Evolutionary conservation across 2,113 vertebrate species (phyloP), one percentile per base, ranked within the genome.

Genomic region (Athene noctua): DNA sequence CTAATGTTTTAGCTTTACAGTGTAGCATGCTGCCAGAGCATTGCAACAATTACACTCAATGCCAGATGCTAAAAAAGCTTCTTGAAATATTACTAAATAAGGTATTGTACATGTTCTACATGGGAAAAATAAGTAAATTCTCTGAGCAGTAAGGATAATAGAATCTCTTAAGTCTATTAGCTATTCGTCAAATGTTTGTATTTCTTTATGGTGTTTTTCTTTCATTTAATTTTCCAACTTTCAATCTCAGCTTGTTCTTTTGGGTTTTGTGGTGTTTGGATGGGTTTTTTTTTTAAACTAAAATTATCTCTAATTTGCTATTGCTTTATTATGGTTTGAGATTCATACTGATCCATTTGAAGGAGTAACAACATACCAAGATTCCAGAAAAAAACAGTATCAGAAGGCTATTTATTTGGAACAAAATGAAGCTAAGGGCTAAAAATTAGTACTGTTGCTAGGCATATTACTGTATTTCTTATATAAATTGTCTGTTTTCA

Each of bases 61-160:
- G 74, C 94, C 92, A 96, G 54, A 94, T 91, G 73, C 91, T 93
- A 71, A 86, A 95, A 96, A 95, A 78, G 55, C 59, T 84, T 65
- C 83, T 85, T 94, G 77, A 95, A 94, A 87, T 96, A 89, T 91
- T 92, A 94, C 94, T 94, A 96, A 96, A 97, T 96, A 97, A 96
- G 88, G 91, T 91, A 91, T 91, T 80, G 78, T 90, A 52, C 42
- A 70, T 92, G 67, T 59, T 89, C 62, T 95, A 62, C 22, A 10
- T 44, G 84, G 49, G 61, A 89, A 86, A 94, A 95, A 91, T 79
- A 87, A 95, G 70, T 46, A 72, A 54, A 87, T 70, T 95, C 77
- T 75, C 88, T 34, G 15, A 95, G 46, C 63, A 92, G 42, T 59
- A 85, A 90, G 57, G 85, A 62, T 47, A 90, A 93, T 17, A 13